Percentiles rank a stretch among this genome's conserved stretches.
phyloP scores from a whole-genome alignment of 2,797 vertebrate species.

The Aratinga solstitialis region DNA sequence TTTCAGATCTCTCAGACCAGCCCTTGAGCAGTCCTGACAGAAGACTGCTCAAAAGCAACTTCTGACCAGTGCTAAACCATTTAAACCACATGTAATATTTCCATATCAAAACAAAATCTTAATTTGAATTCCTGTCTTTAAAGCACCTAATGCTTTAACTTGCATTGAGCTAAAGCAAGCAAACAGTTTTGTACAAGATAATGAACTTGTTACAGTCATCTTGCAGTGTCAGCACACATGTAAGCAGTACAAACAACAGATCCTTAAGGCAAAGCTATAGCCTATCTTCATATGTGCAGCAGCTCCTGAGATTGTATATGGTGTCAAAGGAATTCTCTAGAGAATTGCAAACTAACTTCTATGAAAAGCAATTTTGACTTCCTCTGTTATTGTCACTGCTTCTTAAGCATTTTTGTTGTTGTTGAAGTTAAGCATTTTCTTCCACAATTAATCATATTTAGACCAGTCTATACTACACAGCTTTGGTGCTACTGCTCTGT shows the following conservation, averaged over 20 bases:
- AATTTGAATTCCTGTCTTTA: not conserved
- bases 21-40: not conserved
- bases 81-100: not conserved
- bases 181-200: not conserved
- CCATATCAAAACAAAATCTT: not conserved
- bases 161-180: not conserved
- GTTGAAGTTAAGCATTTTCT: not conserved
- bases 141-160: not conserved
- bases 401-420: not conserved
- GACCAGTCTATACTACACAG: not conserved
- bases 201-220: not conserved
- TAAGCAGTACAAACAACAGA: not conserved
- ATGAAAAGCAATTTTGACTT: not conserved
- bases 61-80: not conserved
- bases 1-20: not conserved
- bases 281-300: not conserved
- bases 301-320: not conserved
- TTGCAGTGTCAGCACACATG: not conserved
- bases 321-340: not conserved
- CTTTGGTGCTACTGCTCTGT: not conserved
- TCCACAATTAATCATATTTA: not conserved
- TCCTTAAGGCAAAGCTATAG: not conserved
- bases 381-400: not conserved
- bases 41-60: not conserved
- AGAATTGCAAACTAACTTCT: not conserved